These are phyloP conservation scores for Lepus americanus DNA, from an alignment of 2,113 vertebrate species.

Conservation along the genomic window DNA sequence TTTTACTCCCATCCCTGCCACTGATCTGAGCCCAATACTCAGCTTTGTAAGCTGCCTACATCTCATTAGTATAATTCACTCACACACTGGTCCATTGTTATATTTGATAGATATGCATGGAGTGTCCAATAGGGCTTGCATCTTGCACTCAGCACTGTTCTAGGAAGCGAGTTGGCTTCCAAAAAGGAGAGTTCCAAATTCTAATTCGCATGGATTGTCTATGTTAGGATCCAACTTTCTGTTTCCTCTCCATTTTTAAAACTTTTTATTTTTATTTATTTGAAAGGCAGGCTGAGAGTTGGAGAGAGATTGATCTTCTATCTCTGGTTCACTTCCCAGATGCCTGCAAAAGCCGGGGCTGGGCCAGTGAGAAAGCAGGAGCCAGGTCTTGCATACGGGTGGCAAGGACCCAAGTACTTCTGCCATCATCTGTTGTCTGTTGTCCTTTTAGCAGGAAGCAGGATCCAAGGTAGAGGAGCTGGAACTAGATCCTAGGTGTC, in stretches of 20 bases:
- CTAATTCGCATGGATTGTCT: constrained; percentile 5
- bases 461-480: no score
- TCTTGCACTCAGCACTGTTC: neutral
- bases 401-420: no score
- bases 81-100: neutral
- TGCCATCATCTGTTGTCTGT: no score
- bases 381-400: no score
- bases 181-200: neutral
- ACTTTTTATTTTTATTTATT: neutral
- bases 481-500: no score
- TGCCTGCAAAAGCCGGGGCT: no score
- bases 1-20: neutral
- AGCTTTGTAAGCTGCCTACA: neutral
- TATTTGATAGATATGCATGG: neutral
- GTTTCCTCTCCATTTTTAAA: constrained; percentile 30
- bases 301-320: no score
- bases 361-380: no score
- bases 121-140: neutral
- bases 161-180: neutral
- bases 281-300: no score
- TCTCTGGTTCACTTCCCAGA: no score
- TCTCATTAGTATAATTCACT: neutral
- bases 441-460: no score
- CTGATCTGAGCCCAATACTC: neutral
- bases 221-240: neutral